Evolutionary conservation across 53 echinoderm and acorn worm species (phyloP).

Genomic region (Patiria pectinifera): DNA sequence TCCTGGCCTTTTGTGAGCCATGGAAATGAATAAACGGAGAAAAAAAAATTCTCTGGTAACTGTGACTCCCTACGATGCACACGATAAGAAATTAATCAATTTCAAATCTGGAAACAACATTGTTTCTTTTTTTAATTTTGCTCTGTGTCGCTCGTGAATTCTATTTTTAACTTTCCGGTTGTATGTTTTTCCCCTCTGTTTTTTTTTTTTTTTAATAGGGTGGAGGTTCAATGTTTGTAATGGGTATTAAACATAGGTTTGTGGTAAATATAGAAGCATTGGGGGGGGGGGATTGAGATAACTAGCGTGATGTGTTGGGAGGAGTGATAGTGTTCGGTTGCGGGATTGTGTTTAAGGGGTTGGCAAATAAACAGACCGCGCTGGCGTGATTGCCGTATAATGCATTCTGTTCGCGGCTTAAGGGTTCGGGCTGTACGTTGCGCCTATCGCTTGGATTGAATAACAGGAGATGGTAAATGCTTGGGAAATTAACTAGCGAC

Average conservation of each 20-base stretch:
- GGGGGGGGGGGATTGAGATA: background rate
- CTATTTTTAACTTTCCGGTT: background rate
- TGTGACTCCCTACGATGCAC: background rate
- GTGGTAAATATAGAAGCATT: background rate
- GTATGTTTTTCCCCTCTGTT: background rate
- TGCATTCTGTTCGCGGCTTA: background rate
- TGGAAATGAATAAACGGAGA: background rate
- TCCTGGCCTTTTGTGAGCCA: conserved; percentile 31
- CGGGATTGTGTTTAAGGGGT: background rate
- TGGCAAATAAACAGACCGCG: conserved; percentile 4
- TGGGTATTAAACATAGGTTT: background rate
- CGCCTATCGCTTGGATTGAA: background rate
- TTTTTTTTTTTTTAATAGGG: background rate
- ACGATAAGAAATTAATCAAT: background rate
- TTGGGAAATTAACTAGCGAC: background rate
- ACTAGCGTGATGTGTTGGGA: background rate
- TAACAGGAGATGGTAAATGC: background rate
- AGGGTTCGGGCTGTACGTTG: background rate
- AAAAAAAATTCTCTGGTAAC: background rate
- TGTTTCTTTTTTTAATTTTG: background rate
- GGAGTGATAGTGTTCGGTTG: background rate
- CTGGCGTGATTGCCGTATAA: background rate
- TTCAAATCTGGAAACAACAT: conserved; percentile 2
- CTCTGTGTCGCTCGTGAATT: background rate
- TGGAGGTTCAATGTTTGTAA: background rate